phyloP scores from a whole-genome alignment of 2,888 invertebrate species.

The Axea sp. region DNA sequence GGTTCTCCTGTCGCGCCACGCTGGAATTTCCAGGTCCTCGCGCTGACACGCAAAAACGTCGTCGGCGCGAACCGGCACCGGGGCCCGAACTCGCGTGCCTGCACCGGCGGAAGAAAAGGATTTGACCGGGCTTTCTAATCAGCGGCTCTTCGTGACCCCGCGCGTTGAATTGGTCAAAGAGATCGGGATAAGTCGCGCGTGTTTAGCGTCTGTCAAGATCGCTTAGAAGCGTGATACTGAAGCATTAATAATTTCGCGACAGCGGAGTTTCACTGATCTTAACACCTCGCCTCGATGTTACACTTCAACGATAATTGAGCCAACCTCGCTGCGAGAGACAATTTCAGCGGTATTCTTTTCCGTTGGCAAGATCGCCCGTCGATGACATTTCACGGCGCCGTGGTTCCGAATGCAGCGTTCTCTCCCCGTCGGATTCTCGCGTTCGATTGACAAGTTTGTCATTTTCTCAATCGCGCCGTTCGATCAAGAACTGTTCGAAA shows the following conservation, averaged over 20 bases:
- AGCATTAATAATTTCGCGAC: conserved; percentile 48
- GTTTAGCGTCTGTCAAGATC: conserved; percentile 46
- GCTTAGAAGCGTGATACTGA: conserved; percentile 35
- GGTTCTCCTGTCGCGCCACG: too few species aligned
- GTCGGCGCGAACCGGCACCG: background rate
- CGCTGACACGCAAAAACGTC: too few species aligned
- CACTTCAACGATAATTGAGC: conserved; percentile 43
- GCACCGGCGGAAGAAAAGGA: conserved; percentile 16
- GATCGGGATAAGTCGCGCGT: conserved; percentile 48
- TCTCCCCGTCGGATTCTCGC: background rate
- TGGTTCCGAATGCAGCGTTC: background rate
- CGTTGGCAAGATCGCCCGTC: background rate
- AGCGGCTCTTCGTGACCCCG: conserved; percentile 49
- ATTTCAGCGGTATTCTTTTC: conserved; percentile 9
- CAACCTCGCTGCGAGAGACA: conserved; percentile 33
- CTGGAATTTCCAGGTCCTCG: too few species aligned
- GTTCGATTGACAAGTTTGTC: conserved; percentile 1
- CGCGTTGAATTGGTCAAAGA: conserved; percentile 37
- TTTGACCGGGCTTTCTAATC: conserved; percentile 48
- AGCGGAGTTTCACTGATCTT: conserved; percentile 46
- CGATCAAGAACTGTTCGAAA: too few species aligned
- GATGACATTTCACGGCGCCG: conserved; percentile 12
- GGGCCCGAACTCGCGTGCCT: conserved; percentile 10
- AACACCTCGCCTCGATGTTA: conserved; percentile 41
- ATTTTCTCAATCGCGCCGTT: too few species aligned